Base-by-base conservation (phyloP, 2,113 vertebrate species). In the Aramus guarauna region DNA sequence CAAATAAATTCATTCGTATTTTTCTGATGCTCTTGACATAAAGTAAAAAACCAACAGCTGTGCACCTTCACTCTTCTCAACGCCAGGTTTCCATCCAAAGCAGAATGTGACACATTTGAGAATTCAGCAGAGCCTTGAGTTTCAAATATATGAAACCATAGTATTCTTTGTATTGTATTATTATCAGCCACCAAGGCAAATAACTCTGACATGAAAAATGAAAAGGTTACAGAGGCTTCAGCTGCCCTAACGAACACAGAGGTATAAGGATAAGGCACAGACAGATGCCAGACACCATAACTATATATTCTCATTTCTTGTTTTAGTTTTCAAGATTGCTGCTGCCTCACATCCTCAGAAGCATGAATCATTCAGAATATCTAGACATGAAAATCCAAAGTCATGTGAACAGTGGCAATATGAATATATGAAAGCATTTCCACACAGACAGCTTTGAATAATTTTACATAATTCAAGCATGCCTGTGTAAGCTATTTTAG, bases 341-440 rank as follows among this genome's bases (percentile, higher is more conserved):
- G n/a, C 66, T 88, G 48, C 60, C 5, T 81, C 55, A 84, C 60
- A 68, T 62, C 67, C 56, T 96, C 68, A 79, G 68, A 95, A 88
- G 34, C 32, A 77, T 83, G 85, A 95, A 93, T 89, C 86, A 95
- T 36, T 39, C 79, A 93, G 45, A 86, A 86, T 27, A 95, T 63
- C 64, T 85, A 89, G 71, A 90, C 62, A 39, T 55, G 32, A 80
- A 86, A 72, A 90, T 71, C 60, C 75, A 74, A 96, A 91, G 66
- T 83, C 68, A 73, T n/a, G 37, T 58, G 16, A 85, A 93, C 23
- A 94, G 50, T 60, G 88, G 23, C 30, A 85, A 59, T 30, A 62
- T 76, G 63, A 75, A 68, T 72, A 34, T 58, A 93, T 21, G 48
- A 43, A 81, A 77, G 43, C 21, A 82, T 78, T 97, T 94, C 86